Evolutionary conservation across 1,140 invertebrate species (phyloP), one percentile per base, ranked within the genome.

Genomic region (Heliconius hewitsoni): DNA sequence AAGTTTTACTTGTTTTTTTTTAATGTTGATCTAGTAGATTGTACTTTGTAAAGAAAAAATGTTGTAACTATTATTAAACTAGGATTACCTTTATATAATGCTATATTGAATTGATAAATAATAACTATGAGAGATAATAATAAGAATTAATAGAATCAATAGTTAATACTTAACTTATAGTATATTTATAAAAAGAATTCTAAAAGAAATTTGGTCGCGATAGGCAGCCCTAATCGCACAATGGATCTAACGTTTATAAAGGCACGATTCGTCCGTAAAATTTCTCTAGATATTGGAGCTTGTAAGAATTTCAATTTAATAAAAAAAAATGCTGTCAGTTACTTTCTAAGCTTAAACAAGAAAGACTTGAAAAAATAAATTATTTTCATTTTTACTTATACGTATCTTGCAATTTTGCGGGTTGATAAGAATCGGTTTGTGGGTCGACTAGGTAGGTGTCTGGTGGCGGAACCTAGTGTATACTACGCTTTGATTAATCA

Each of bases 191-290:
- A 23, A 30, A 46, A 16, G 13, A 46, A 46, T 42, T 37, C 42
- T 13, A 5, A 30, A 27, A 13, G 0, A 27, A 27, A 30, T 30
- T 27, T 66, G 23, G 60, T 66, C 1, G 5, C 11, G 37, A 73
- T 52, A 66, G 76, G n/a, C 81, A 89, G 34, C 88, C 88, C 88
- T 89, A 81, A 71, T 78, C 71, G 72, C 73, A 83, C 81, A 84
- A 85, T 86, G 82, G 79, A 83, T 81, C 82, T 82, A 83, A 74
- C 71, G 77, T 81, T 84, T 77, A 83, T 81, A 83, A 77, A 82
- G 50, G 83, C 85, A 89, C 85, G 86, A 87, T 87, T 83, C 84
- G 80, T 88, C 82, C 81, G 81, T 85, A 81, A 83, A 75, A 77
- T 82, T 71, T 81, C 79, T 76, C 79, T 79, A 81, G 81, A 86